phyloP scores from a whole-genome alignment of 2,888 invertebrate species.

The Miltochrista miniata region DNA sequence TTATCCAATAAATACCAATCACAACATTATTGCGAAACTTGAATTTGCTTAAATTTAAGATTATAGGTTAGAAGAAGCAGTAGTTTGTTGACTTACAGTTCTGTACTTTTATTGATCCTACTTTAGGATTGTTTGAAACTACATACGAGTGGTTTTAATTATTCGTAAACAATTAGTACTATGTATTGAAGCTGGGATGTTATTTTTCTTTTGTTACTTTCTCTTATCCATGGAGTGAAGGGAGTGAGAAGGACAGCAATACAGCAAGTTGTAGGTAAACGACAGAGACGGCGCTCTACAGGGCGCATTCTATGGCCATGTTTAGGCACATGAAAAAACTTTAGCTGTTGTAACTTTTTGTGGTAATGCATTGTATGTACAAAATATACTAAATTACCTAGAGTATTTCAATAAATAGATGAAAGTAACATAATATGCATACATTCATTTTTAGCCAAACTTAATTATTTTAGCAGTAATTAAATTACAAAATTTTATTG shows the following conservation, averaged over 20 bases:
- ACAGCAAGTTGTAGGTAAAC: conserved; percentile 35
- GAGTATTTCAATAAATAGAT: not conserved
- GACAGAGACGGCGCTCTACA: conserved; percentile 68
- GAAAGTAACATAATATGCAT: too few species aligned
- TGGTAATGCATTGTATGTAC: conserved; percentile 4
- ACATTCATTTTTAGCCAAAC: too few species aligned
- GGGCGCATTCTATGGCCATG: conserved; percentile 53
- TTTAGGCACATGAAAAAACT: conserved; percentile 46
- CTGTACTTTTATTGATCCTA: conserved; percentile 26
- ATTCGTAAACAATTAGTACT: conserved; percentile 50
- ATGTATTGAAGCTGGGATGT: conserved; percentile 67
- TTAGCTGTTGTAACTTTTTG: conserved; percentile 48
- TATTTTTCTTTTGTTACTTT: conserved; percentile 83
- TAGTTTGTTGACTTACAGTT: conserved; percentile 56
- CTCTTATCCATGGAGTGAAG: conserved; percentile 80
- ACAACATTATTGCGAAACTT: conserved; percentile 44
- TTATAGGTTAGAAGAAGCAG: conserved; percentile 63
- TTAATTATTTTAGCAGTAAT: too few species aligned
- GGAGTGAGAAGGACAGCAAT: conserved; percentile 66
- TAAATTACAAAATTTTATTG: too few species aligned
- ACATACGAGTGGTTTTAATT: conserved; percentile 25
- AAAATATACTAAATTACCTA: not conserved
- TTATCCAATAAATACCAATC: conserved; percentile 46
- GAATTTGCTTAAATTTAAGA: conserved; percentile 37
- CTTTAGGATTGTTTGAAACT: conserved; percentile 24